These are phyloP conservation scores for Cryptocephalus moraei DNA, from an alignment of 2,888 invertebrate genomes.

Conservation along the genomic window DNA sequence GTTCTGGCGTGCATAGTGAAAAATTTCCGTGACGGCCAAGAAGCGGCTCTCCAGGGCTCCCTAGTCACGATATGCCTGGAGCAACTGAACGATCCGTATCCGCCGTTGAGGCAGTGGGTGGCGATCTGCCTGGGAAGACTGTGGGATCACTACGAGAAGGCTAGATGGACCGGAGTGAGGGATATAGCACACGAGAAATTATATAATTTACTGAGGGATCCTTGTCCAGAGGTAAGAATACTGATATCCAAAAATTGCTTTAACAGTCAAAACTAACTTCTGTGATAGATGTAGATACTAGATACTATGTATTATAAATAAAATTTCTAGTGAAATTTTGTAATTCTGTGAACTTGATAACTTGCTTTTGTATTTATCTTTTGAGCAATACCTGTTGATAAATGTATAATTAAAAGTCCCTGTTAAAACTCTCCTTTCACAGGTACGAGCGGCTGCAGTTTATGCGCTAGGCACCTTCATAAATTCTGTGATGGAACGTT, in stretches of 20 bases:
- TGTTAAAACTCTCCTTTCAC: neutral
- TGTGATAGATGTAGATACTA: no score
- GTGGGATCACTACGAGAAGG: slow-evolving; percentile 83
- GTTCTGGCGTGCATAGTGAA: slow-evolving; percentile 90
- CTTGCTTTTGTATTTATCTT: no score
- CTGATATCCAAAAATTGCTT: no score
- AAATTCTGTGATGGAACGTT: slow-evolving; percentile 70
- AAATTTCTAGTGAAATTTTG: no score
- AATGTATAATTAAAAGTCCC: no score
- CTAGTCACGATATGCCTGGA: slow-evolving; percentile 87
- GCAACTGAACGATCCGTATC: slow-evolving; percentile 64
- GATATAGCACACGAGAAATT: slow-evolving; percentile 96
- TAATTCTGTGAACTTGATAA: no score
- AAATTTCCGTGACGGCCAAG: slow-evolving; percentile 79
- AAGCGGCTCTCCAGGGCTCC: slow-evolving; percentile 81
- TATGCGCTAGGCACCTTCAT: slow-evolving; percentile 93
- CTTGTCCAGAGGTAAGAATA: slow-evolving; percentile 67
- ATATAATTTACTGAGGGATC: slow-evolving; percentile 66
- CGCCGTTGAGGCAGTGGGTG: slow-evolving; percentile 74
- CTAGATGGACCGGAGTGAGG: slow-evolving; percentile 90
- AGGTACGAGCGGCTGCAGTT: slow-evolving; percentile 86
- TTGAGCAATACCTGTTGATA: no score
- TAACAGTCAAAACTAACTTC: no score
- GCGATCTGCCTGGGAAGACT: slow-evolving; percentile 83
- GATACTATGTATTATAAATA: no score